phyloP scores from a whole-genome alignment of 2,113 vertebrate genomes.

The Phylloscopus trochiloides region DNA sequence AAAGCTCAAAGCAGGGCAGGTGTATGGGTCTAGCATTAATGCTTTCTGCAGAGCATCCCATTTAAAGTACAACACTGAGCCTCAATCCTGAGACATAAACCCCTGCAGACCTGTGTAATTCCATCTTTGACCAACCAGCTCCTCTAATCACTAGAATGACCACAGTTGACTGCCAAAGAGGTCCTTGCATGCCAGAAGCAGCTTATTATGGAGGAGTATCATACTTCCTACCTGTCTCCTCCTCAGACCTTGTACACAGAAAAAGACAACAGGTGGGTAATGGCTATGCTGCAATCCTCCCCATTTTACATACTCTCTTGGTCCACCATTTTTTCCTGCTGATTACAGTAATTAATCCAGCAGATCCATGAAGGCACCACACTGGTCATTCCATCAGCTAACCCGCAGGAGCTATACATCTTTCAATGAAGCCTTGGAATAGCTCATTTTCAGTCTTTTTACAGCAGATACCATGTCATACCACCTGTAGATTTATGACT shows the following conservation, averaged over 20 bases:
- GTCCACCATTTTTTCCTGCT: background rate
- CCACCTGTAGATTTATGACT: background rate
- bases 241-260: background rate
- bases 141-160: background rate
- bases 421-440: background rate
- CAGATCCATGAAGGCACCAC: background rate
- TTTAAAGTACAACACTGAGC: background rate
- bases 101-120: background rate
- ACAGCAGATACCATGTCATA: background rate
- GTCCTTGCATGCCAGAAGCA: background rate
- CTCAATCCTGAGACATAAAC: background rate
- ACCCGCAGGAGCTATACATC: background rate
- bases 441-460: background rate
- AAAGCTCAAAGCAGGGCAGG: background rate
- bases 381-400: background rate
- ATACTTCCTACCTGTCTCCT: background rate
- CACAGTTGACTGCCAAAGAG: background rate
- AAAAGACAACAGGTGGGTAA: fast-evolving
- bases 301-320: background rate
- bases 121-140: background rate
- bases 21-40: background rate
- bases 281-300: background rate
- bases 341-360: background rate
- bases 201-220: background rate
- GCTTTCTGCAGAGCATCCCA: background rate